Conservation (phyloP, 2,113 vertebrate genomes). For the Neodon shergylaensis region DNA sequence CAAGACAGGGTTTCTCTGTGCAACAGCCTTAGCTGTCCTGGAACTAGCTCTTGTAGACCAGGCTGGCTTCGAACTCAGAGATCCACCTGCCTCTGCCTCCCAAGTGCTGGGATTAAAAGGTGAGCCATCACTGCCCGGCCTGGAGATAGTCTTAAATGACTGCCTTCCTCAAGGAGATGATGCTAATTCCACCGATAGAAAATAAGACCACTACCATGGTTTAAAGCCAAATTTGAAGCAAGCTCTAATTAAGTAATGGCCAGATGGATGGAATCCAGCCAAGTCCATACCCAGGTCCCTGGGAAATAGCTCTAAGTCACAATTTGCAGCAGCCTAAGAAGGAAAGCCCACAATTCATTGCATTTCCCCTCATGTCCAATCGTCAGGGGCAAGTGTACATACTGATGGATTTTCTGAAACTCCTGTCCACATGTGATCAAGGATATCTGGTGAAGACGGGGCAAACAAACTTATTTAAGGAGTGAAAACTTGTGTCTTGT, state of each 20-base stretch:
- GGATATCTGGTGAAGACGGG: not conserved
- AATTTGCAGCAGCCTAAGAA: not conserved
- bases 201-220: not conserved
- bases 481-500: not conserved
- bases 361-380: not conserved
- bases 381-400: not conserved
- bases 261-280: not conserved
- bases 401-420: not conserved
- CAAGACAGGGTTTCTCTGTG: too few species aligned
- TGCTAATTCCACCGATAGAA: not conserved
- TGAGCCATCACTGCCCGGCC: too few species aligned
- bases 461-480: not conserved
- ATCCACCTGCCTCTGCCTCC: too few species aligned
- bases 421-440: not conserved
- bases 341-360: not conserved
- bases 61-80: too few species aligned
- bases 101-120: too few species aligned
- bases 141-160: not conserved
- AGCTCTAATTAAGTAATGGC: not conserved
- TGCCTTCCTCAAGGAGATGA: too few species aligned
- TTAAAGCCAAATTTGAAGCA: not conserved
- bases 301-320: not conserved
- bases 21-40: too few species aligned
- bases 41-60: too few species aligned
- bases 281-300: not conserved